Base-by-base conservation (phyloP, 1,140 invertebrate species). In the Scylla paramamosain region DNA sequence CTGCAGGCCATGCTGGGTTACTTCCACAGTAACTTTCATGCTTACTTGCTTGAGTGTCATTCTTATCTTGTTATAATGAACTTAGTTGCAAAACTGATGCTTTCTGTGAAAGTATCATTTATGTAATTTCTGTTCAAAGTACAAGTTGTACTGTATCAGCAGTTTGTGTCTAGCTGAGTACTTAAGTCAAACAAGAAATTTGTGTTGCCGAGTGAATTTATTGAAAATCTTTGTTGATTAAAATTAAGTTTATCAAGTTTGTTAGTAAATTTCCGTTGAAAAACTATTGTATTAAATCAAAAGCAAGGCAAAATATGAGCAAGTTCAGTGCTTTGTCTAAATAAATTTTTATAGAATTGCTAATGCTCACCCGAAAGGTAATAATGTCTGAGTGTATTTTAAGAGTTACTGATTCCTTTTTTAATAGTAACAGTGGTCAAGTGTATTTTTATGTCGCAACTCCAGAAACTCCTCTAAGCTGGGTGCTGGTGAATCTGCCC, bases 401-500 rank as follows among this genome's bases (percentile, higher is more conserved):
- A 77, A 77, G 67, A 77, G 16, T 77, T 77, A 20, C 67, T 7
- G 67, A 77, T 77, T 7, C 16, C 16, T 59, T 59, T 39, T 16
- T 59, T 59, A 59, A 59, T 2, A 59, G 67, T n/a, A 77, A n/a
- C 67, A n/a, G 6, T n/a, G 67, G 67, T 20, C 67, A n/a, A 77
- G 67, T n/a, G 67, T 82, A 86, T 52, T 31, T 39, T 59, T 48
- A 29, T n/a, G 28, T n/a, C 28, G 67, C 45, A 83, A 82, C 91
- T 45, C 93, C 83, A 93, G 93, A 93, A 93, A 59, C 86, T 93
- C 84, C 93, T 93, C 93, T 93, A 93, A 88, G 93, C 93, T 93
- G 93, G 93, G 39, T 48, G 83, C 52, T 32, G 86, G 84, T 88
- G 84, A 28, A 29, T 88, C 84, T 93, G 29, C 52, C 84, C 28